Evolutionary conservation across 2,888 invertebrate species (phyloP), one percentile per base, ranked within the genome.

Genomic region (Chrysina gloriosa): DNA sequence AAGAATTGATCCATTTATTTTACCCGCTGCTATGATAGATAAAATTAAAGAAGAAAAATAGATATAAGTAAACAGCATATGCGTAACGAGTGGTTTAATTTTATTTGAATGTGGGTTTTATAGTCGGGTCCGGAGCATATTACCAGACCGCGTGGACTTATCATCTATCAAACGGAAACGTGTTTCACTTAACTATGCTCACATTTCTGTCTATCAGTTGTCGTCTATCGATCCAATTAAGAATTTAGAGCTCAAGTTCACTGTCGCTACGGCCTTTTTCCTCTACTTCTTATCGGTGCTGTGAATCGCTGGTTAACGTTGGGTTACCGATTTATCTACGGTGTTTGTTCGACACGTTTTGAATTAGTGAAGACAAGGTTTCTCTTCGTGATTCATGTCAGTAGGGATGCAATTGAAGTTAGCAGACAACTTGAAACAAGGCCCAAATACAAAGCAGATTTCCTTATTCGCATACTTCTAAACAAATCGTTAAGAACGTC

Each of bases 211-310:
- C 68, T 65, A 69, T 69, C 69, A 70, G 68, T 64, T 65, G 68
- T 69, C 70, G 65, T 23, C 65, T 65, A 68, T 69, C 65, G 69
- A 68, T 72, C 72, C 70, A 72, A 72, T 72, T 72, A 72, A 72
- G 69, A 65, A 66, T 61, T 61, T 61, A 61, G 42, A 61, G 42
- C 42, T 61, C 58, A 61, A 61, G 42, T 54, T 64, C 56, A 52
- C 61, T 63, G 29, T 70, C 69, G 64, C 31, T 21, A 47, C 48
- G 63, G 66, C 34, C 68, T 69, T 69, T 45, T 50, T 56, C 45
- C 48, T 50, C 56, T 64, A 58, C 45, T 29, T 63, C 63, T 63
- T 67, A 66, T 70, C 61, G 66, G 65, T 63, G 71, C 68, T 67
- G 65, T 67, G 67, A 42, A 61, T 61, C 58, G 42, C 25, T 27